A percentile compares a stretch with the other conserved stretches of the same genome.
phyloP scores from a whole-genome alignment of 2,888 invertebrate genomes.

The Trissoscelio sp. region DNA sequence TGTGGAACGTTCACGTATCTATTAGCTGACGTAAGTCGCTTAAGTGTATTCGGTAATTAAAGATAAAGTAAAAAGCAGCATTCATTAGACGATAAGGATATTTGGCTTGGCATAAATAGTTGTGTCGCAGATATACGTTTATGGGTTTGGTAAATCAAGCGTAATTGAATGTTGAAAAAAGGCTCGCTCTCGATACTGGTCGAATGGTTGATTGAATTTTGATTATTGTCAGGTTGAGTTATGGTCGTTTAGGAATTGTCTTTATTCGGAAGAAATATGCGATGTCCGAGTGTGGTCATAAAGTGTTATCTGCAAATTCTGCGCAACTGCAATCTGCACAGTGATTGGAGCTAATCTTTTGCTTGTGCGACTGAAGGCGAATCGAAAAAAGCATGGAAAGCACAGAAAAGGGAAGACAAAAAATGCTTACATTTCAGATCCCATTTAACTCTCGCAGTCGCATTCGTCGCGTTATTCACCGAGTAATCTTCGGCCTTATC shows the following conservation, averaged over 20 bases:
- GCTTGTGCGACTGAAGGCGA: constrained; percentile 20
- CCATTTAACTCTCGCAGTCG: constrained; percentile 62
- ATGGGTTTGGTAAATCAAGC: constrained; percentile 25
- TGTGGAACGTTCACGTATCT: constrained; percentile 51
- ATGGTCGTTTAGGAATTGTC: constrained; percentile 34
- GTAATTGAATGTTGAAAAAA: constrained; percentile 27
- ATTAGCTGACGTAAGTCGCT: constrained; percentile 63
- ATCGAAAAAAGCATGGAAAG: constrained; percentile 27
- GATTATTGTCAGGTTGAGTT: constrained; percentile 39
- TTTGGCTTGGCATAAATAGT: constrained; percentile 47
- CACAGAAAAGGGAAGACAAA: constrained; percentile 20
- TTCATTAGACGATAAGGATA: constrained; percentile 61
- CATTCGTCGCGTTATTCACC: constrained; percentile 69
- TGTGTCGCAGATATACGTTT: constrained; percentile 40
- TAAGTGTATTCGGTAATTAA: constrained; percentile 68
- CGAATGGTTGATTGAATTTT: constrained; percentile 44
- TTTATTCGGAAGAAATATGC: constrained; percentile 12
- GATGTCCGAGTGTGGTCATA: constrained; percentile 21
- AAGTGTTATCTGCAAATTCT: constrained; percentile 36
- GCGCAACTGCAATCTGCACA: constrained; percentile 30
- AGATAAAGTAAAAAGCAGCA: constrained; percentile 66
- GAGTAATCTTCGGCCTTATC: constrained; percentile 69
- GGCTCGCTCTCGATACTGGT: constrained; percentile 1
- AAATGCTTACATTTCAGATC: constrained; percentile 62
- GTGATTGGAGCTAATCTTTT: constrained; percentile 55